A percentile compares a stretch with the other conserved stretches of the same genome.
Evolutionary conservation across 2,113 vertebrate species (phyloP).

Genomic region (Vimba vimba): DNA sequence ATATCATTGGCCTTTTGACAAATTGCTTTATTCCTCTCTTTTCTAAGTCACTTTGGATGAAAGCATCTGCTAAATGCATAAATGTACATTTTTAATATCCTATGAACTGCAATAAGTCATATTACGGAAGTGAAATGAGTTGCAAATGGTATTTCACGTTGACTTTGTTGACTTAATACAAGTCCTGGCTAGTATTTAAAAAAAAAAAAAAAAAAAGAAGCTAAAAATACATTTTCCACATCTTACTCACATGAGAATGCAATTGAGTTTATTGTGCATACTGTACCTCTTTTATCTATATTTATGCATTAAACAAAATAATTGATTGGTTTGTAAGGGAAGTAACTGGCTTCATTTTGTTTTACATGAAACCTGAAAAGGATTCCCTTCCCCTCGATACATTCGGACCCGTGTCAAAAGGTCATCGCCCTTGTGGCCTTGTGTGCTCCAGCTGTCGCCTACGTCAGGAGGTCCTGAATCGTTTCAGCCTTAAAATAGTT

Average conservation of each 20-base stretch:
- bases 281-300: neutral
- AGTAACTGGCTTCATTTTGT: neutral
- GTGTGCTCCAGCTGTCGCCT: slow-evolving; percentile 51
- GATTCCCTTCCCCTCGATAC: neutral
- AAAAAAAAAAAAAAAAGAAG: too few species aligned
- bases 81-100: neutral
- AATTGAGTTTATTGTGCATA: neutral
- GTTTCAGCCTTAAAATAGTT: slow-evolving; percentile 44
- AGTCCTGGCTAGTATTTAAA: too few species aligned
- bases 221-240: neutral
- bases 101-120: neutral
- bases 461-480: slow-evolving; percentile 29
- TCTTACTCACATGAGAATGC: neutral
- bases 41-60: neutral
- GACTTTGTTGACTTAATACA: neutral
- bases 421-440: slow-evolving; percentile 43
- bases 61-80: neutral
- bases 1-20: neutral
- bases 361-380: neutral
- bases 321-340: neutral
- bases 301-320: neutral
- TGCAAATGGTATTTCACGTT: neutral
- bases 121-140: neutral
- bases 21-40: neutral
- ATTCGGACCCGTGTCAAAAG: slow-evolving; percentile 47